Evolutionary conservation across 2,888 invertebrate species (phyloP), one percentile per base, ranked within the genome.

Genomic region (Limenitis arthemis): DNA sequence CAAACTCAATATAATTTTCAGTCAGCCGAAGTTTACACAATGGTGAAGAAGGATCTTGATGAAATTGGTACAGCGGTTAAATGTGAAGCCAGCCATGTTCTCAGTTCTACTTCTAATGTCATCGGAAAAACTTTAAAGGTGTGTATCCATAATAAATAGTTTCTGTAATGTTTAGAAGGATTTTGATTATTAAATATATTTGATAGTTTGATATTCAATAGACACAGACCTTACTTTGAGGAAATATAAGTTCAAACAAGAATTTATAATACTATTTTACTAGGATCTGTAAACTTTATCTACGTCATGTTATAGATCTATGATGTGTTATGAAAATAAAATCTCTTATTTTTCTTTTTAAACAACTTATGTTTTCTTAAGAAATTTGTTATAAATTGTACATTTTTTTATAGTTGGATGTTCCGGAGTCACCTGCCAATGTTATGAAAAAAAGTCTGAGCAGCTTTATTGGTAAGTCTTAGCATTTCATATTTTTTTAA

Each of bases 31-130:
- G 93, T 93, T 4, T 87, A 91, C 63, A 91, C 92, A 54, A 93
- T 92, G 86, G 92, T 93, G 59, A 92, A 91, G 71, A 91, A 91
- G 65, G 93, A 93, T 72, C 76, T 93, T 61, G 91, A 91, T 67
- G 93, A 93, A 74, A 90, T 93, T 62, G 91, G 92, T 9, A 88
- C 88, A 47, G 91, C 90, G 7, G 91, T 93, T 5, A 91, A 91
- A 72, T 88, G 88, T 60, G 93, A 93, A 75, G 92, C 93, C 6
- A 89, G 87, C 57, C 89, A 88, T 66, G 90, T 92, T 12, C 89
- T 91, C 61, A 87, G 83, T 56, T 88, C 90, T 34, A 91, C 92
- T 1, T 91, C 92, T 33, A 88, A 87, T 55, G 91, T 88, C 39
- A 84, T 93, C 49, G 91, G 91, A 61, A 91, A 91, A 71, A 92